phyloP scores from a whole-genome alignment of 2,888 invertebrate genomes.

The Hedya salicella region DNA sequence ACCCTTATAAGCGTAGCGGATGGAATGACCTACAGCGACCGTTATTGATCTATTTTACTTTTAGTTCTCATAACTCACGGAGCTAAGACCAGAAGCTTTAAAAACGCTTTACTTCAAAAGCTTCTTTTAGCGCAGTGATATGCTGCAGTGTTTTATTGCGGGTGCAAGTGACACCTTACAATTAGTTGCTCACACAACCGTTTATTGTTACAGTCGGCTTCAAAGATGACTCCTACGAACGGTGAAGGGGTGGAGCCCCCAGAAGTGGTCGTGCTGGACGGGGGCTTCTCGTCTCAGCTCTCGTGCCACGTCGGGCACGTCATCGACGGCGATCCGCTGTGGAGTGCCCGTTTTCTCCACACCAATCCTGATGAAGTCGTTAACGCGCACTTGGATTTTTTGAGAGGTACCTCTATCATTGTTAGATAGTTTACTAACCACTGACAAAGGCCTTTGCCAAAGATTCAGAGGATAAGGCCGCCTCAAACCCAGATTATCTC shows the following conservation, averaged over 20 bases:
- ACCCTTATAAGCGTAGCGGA: too few relatives aligned
- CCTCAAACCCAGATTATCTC: too few relatives aligned
- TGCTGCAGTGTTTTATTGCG: neutral
- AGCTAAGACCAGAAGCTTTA: neutral
- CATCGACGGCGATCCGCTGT: constrained; percentile 94
- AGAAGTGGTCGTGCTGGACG: constrained; percentile 85
- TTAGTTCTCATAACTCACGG: neutral
- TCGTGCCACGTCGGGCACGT: constrained; percentile 89
- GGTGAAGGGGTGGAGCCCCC: constrained; percentile 68
- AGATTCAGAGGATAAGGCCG: too few relatives aligned
- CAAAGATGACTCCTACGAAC: constrained; percentile 68
- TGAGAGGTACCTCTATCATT: constrained; percentile 84
- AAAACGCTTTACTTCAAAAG: neutral
- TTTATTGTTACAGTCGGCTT: constrained; percentile 44
- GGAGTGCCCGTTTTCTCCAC: constrained; percentile 93
- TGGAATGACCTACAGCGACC: neutral
- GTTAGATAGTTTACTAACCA: neutral
- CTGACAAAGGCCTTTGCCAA: neutral
- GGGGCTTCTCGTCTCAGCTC: constrained; percentile 93
- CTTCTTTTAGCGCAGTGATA: neutral
- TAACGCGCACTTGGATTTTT: constrained; percentile 92
- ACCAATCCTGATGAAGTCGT: constrained; percentile 92
- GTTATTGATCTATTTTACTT: constrained; percentile 1
- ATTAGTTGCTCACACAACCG: neutral
- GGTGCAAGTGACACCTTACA: neutral